Conservation (phyloP, 2,888 invertebrate species). For the Aricia artaxerxes region DNA sequence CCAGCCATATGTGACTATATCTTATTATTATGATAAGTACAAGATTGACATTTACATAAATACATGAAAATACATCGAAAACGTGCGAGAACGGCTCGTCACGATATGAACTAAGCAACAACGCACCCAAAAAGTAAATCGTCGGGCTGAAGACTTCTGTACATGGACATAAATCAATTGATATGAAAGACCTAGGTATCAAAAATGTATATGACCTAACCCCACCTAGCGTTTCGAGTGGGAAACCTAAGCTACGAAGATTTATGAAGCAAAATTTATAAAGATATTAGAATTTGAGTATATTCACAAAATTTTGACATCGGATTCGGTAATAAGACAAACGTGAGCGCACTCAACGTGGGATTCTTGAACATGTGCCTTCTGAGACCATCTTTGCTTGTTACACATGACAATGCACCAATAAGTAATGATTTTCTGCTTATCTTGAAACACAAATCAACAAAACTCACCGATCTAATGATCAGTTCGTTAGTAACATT, state of each 20-base stretch:
- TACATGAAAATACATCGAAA: background rate
- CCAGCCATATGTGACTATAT: background rate
- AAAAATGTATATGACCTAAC: slow-evolving; percentile 60
- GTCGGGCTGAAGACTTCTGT: background rate
- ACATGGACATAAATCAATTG: slow-evolving; percentile 24
- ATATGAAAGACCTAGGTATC: slow-evolving; percentile 24
- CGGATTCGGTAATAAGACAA: background rate
- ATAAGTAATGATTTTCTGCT: slow-evolving; percentile 22
- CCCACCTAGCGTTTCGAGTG: slow-evolving; percentile 61
- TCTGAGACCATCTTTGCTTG: slow-evolving; percentile 30
- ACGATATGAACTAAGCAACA: background rate
- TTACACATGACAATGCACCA: slow-evolving; percentile 28
- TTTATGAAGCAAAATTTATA: slow-evolving; percentile 21
- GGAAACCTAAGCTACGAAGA: slow-evolving; percentile 48
- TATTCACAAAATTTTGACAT: slow-evolving; percentile 2
- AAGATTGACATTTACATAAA: background rate
- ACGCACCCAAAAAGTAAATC: background rate
- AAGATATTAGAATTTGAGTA: background rate
- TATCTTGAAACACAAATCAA: slow-evolving; percentile 24
- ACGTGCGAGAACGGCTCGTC: background rate
- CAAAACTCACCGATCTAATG: slow-evolving; percentile 47
- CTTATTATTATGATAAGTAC: background rate
- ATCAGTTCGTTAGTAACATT: slow-evolving; percentile 41
- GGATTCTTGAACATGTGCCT: slow-evolving; percentile 27
- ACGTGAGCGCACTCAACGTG: slow-evolving; percentile 15